Evolutionary conservation across 2,113 vertebrate species (phyloP).

Genomic region (Centropus unirufus): DNA sequence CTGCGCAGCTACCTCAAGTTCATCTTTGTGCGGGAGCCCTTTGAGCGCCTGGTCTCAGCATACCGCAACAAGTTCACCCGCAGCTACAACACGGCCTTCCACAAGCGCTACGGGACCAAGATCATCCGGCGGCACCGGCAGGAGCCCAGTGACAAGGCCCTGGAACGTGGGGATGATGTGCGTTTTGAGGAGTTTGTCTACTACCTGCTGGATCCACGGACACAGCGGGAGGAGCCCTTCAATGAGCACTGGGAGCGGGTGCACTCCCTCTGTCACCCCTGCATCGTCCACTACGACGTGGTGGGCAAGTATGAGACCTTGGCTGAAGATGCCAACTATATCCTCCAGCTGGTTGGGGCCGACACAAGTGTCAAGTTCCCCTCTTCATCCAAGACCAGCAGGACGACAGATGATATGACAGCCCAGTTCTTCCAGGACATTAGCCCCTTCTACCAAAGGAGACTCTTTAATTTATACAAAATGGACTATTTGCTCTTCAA

Average conservation of each 20-base stretch:
- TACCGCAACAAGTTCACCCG: slow-evolving; percentile 93
- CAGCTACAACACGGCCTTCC: slow-evolving; percentile 92
- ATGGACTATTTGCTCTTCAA: slow-evolving; percentile 98
- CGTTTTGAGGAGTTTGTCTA: slow-evolving; percentile 93
- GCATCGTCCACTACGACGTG: slow-evolving; percentile 90
- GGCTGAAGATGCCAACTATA: slow-evolving; percentile 88
- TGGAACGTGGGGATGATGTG: slow-evolving; percentile 87
- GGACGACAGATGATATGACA: slow-evolving; percentile 83
- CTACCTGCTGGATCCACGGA: slow-evolving; percentile 90
- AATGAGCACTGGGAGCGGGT: slow-evolving; percentile 96
- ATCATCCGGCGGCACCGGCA: slow-evolving; percentile 88
- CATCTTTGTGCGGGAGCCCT: slow-evolving; percentile 92
- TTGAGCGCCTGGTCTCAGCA: slow-evolving; percentile 92
- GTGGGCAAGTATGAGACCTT: slow-evolving; percentile 97
- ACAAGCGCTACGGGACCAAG: slow-evolving; percentile 89
- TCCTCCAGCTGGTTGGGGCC: slow-evolving; percentile 85
- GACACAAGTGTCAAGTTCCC: slow-evolving; percentile 84
- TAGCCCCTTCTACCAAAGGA: slow-evolving; percentile 91
- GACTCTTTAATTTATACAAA: slow-evolving; percentile 91
- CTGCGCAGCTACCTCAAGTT: slow-evolving; percentile 94
- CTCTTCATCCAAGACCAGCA: slow-evolving; percentile 77
- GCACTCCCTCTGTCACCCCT: slow-evolving; percentile 93
- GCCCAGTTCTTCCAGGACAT: slow-evolving; percentile 89
- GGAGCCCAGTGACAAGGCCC: slow-evolving; percentile 77
- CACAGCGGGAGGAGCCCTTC: slow-evolving; percentile 89